phyloP scores from a whole-genome alignment of 2,113 vertebrate species.

The Otus sunia region DNA sequence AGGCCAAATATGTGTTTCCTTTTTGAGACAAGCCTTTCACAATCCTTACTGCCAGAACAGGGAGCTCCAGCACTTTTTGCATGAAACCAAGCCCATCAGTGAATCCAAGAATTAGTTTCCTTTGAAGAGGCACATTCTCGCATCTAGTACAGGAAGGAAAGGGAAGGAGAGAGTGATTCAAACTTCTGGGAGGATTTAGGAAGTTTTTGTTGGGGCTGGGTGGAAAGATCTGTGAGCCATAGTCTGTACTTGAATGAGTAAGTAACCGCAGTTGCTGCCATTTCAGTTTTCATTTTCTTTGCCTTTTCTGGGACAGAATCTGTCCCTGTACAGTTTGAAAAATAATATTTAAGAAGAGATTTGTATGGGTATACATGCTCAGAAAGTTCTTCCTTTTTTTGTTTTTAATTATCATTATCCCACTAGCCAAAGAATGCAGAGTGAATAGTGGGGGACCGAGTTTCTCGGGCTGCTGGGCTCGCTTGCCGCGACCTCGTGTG shows the following conservation, averaged over 20 bases:
- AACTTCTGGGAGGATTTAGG: background rate
- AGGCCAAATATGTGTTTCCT: background rate
- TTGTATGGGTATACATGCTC: background rate
- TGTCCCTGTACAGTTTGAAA: background rate
- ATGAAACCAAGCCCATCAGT: background rate
- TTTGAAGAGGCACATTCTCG: background rate
- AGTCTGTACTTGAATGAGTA: background rate
- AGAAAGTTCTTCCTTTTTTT: background rate
- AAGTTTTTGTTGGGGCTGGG: background rate
- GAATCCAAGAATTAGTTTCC: background rate
- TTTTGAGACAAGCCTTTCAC: background rate
- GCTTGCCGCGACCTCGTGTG: rapidly evolving
- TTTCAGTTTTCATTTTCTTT: background rate
- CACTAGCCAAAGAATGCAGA: background rate
- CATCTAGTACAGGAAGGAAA: background rate
- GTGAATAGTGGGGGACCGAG: background rate
- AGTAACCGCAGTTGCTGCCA: background rate
- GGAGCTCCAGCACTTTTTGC: background rate
- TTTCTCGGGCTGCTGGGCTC: rapidly evolving
- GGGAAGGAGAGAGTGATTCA: background rate
- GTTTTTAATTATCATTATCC: rapidly evolving
- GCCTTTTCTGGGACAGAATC: background rate
- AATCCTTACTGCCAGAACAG: background rate
- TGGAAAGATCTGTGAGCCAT: background rate
- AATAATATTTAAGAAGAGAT: background rate